Percentiles rank a stretch among this genome's conserved stretches.
Evolutionary conservation across 1,140 invertebrate genomes (phyloP).

Genomic region (Asbolus verrucosus): DNA sequence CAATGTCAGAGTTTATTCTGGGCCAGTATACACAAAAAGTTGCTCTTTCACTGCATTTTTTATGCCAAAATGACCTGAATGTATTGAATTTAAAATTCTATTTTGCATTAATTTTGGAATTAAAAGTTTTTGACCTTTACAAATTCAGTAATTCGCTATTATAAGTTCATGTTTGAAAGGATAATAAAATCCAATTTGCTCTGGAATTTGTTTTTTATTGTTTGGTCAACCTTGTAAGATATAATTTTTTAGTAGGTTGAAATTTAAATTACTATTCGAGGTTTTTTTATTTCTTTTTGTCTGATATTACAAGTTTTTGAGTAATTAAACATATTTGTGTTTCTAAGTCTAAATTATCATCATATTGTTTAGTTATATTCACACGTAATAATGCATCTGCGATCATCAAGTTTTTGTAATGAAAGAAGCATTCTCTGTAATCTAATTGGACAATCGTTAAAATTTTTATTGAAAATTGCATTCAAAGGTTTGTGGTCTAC

Average conservation of each 20-base stretch:
- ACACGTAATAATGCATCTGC: constrained; percentile 61
- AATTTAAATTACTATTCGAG: constrained; percentile 14
- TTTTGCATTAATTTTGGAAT: constrained; percentile 24
- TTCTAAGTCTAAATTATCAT: constrained; percentile 43
- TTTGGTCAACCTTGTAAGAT: too few species aligned
- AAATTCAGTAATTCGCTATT: constrained; percentile 25
- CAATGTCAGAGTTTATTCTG: constrained; percentile 37
- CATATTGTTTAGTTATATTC: constrained; percentile 23
- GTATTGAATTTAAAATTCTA: constrained; percentile 43
- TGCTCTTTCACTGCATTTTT: constrained; percentile 43
- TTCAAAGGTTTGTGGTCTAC: constrained; percentile 57
- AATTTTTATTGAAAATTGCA: constrained; percentile 49
- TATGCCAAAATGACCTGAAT: constrained; percentile 49
- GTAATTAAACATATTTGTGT: constrained; percentile 44
- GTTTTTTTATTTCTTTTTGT: constrained; percentile 9
- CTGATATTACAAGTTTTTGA: too few species aligned
- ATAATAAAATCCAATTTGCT: too few species aligned
- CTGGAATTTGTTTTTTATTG: too few species aligned
- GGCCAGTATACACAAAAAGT: constrained; percentile 46
- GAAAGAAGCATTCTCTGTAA: constrained; percentile 50
- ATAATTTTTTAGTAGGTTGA: constrained; percentile 25
- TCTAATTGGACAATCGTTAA: constrained; percentile 45
- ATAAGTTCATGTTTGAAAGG: too few species aligned
- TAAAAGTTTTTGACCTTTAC: constrained; percentile 17
- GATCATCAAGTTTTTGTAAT: constrained; percentile 56